phyloP scores from a whole-genome alignment of 2,888 invertebrate species.

The Petrophora chlorosata region DNA sequence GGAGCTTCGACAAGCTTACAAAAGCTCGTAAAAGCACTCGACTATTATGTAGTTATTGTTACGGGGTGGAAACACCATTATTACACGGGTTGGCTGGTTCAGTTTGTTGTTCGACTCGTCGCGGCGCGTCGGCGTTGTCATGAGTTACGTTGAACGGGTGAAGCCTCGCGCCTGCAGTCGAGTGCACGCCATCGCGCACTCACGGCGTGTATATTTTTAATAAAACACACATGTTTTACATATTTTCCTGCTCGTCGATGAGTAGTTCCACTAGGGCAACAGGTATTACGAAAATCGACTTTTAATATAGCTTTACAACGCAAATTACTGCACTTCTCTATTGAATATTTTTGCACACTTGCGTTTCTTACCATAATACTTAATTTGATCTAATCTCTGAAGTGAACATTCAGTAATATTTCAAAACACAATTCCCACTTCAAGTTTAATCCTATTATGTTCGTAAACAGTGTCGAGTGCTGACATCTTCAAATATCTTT shows the following conservation, averaged over 20 bases:
- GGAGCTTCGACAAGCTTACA: conserved; percentile 80
- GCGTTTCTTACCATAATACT: no score
- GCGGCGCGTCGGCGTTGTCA: conserved; percentile 51
- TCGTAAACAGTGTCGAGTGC: conserved; percentile 64
- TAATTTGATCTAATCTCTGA: conserved; percentile 31
- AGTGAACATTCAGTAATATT: conserved; percentile 52
- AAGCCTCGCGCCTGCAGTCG: conserved; percentile 17
- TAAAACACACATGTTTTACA: conserved; percentile 15
- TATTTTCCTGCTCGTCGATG: neutral
- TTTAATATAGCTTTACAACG: no score
- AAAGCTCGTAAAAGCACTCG: conserved; percentile 83
- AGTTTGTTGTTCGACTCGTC: conserved; percentile 75
- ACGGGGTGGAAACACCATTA: conserved; percentile 83
- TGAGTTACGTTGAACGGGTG: conserved; percentile 30
- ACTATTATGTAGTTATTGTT: conserved; percentile 84
- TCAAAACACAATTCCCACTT: conserved; percentile 62
- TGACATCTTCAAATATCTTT: conserved; percentile 59
- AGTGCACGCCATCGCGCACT: conserved; percentile 19
- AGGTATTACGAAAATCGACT: neutral
- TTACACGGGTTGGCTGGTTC: conserved; percentile 73
- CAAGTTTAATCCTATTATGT: conserved; percentile 76
- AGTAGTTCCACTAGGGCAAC: neutral
- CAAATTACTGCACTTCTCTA: neutral
- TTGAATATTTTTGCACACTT: neutral
- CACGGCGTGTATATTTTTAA: conserved; percentile 9